Base-by-base conservation (phyloP, 2,113 vertebrate genomes). In the Spermophilus dauricus region DNA sequence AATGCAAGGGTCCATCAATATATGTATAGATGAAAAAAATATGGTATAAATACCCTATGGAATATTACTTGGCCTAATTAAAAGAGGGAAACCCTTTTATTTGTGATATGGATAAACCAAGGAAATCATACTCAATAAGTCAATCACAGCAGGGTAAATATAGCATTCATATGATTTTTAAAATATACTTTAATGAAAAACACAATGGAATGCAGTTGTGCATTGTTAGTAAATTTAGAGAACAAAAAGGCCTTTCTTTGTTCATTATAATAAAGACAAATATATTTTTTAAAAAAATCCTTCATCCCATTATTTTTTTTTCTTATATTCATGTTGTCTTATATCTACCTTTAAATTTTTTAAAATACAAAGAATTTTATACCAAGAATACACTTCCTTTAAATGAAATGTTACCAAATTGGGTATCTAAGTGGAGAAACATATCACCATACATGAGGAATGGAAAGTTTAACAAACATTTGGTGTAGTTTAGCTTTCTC, bases 191-290 rank as follows among this genome's bases (percentile, higher is more conserved):
- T 61, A 30, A 65, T 32, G 4, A 67, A 67, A 67, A 67, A 67
- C 65, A 92, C 11, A 48, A 42, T 87, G 9, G 28, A 76, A 77
- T 83, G 16, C 7, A 70, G 18, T 87, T 67, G 48, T 34, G 22
- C 8, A 81, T 32, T 75, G 1, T 91, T 48, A 70, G 5, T 72
- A 48, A 69, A 22, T 45, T 87, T 32, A 80, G 9, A 26, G 2
- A 82, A 58, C 2, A 83, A 12, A 84, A 87, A 65, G 0, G 4
- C 5, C 13, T 89, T 70, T 80, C 4, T 70, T 83, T 70, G 42
- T 87, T 88, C 30, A 80, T 12, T 92, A n/a, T 89, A 75, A 88
- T 20, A 24, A 6, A 91, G 14, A 75, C 42, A 0, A 73, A 96
- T 22, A n/a, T 5, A 2, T 69, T n/a, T 75, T 39, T 75, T 32